These are phyloP conservation scores for Aramus guarauna DNA, from an alignment of 2,113 vertebrate species.

Conservation along the genomic window DNA sequence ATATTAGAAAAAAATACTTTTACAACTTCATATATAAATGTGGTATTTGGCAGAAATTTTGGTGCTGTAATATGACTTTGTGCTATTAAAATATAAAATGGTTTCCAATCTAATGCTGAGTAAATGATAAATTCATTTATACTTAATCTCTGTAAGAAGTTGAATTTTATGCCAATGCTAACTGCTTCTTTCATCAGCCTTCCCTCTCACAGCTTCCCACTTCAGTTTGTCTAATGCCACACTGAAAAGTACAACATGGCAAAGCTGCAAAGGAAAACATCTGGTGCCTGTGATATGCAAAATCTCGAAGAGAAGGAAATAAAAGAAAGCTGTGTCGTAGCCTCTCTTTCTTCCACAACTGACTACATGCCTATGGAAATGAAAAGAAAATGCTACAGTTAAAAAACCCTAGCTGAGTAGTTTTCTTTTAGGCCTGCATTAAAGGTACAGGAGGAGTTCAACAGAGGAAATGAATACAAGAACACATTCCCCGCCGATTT, in stretches of 20 bases:
- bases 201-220: background rate
- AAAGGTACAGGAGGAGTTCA: background rate
- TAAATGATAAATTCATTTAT: conserved; percentile 1
- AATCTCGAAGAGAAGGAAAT: background rate
- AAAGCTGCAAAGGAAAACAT: conserved; percentile 19
- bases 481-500: background rate
- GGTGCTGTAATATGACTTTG: background rate
- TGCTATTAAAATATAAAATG: background rate
- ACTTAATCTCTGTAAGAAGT: background rate
- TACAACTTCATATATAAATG: background rate
- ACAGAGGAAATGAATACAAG: background rate
- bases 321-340: background rate
- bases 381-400: background rate
- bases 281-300: conserved; percentile 27
- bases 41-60: background rate
- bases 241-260: background rate
- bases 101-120: background rate
- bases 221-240: background rate
- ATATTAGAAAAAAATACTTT: background rate
- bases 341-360: background rate
- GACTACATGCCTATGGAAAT: background rate
- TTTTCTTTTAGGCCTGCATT: background rate
- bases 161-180: background rate
- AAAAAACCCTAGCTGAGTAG: background rate
- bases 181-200: background rate